phyloP scores from a whole-genome alignment of 2,888 invertebrate species.

The Clitarchus hookeri region DNA sequence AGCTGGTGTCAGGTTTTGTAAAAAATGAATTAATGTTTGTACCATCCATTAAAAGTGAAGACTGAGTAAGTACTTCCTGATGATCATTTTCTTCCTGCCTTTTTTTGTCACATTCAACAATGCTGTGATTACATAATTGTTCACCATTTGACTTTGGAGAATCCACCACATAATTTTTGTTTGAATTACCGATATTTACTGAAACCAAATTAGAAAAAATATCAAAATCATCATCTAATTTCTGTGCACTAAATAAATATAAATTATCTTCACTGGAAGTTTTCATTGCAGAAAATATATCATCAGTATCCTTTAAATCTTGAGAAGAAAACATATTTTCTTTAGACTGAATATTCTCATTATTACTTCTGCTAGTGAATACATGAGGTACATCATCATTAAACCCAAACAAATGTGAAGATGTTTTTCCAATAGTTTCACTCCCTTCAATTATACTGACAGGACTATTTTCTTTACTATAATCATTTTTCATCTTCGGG shows the following conservation, averaged over 20 bases:
- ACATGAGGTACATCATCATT: not conserved
- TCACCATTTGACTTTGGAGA: not conserved
- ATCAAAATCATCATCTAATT: slow-evolving; percentile 2
- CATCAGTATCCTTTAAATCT: not conserved
- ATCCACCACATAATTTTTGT: not conserved
- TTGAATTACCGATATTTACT: not conserved
- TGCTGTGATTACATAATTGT: no score
- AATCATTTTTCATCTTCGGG: no score
- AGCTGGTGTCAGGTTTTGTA: no score
- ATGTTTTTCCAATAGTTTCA: not conserved
- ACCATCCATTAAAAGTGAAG: not conserved
- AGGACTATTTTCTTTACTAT: not conserved
- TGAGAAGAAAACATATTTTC: not conserved
- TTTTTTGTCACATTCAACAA: no score
- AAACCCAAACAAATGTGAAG: not conserved
- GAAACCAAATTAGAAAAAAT: not conserved
- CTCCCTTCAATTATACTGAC: not conserved
- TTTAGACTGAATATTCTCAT: not conserved
- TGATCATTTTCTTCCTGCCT: not conserved
- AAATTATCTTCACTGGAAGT: not conserved
- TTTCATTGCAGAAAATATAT: not conserved
- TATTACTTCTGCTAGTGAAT: not conserved
- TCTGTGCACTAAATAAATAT: not conserved
- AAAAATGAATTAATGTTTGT: not conserved
- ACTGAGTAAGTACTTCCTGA: not conserved